Percentiles rank a stretch among this genome's conserved stretches.
These are phyloP conservation scores for Bostrychus sinensis DNA, from an alignment of 2,113 vertebrate species.

Conservation along the genomic window DNA sequence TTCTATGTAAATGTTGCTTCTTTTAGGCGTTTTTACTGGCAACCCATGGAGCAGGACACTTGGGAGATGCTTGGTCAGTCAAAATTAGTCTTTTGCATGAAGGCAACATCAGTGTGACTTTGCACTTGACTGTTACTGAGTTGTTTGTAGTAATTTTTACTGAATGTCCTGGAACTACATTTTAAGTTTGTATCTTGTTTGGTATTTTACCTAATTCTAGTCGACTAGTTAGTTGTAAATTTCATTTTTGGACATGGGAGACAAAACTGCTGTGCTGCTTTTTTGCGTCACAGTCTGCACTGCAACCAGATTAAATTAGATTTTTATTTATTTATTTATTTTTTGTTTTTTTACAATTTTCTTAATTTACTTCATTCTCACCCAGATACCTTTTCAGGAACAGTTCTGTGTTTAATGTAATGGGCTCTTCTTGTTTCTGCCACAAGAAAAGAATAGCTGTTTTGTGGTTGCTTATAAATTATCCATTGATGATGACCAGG, in stretches of 20 bases:
- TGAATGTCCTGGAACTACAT: no score
- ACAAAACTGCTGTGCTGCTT: no score
- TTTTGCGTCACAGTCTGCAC: no score
- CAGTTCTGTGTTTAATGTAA: background rate
- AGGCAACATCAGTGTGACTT: background rate
- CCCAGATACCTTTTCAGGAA: constrained; percentile 21
- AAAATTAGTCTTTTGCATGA: constrained; percentile 24
- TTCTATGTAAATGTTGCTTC: constrained; percentile 20
- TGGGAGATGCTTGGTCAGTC: constrained; percentile 68
- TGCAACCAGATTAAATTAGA: no score
- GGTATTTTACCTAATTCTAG: no score
- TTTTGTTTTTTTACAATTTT: no score
- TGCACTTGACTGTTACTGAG: background rate
- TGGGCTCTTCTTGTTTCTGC: background rate
- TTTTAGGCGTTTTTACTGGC: constrained; percentile 49
- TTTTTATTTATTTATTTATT: no score
- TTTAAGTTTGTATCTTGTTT: no score
- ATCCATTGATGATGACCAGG: constrained; percentile 43
- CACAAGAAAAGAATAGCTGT: constrained; percentile 29
- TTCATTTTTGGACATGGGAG: no score
- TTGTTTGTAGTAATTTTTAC: constrained; percentile 7
- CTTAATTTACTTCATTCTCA: background rate
- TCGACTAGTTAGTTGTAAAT: no score
- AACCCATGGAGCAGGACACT: constrained; percentile 56
- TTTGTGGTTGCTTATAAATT: constrained; percentile 52